A percentile compares a stretch with the other conserved stretches of the same genome.
Conservation (phyloP, 2,888 invertebrate genomes). For the Monoplex corrugatus region DNA sequence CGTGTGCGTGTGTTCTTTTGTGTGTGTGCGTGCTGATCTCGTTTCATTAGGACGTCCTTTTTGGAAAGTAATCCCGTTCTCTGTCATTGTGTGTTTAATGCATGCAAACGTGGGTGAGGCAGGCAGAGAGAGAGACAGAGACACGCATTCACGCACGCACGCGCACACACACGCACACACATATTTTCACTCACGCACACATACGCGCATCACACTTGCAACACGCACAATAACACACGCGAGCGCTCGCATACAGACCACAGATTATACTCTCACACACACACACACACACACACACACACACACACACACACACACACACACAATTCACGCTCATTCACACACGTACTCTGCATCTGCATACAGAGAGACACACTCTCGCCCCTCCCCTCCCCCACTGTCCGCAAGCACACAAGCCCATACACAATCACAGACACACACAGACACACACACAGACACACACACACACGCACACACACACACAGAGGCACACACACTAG, state of each 20-base stretch:
- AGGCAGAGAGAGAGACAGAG: background rate
- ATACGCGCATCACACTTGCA: conserved; percentile 20
- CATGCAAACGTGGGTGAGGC: no score
- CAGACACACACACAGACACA: conserved; percentile 2
- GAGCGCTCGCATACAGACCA: background rate
- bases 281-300: conserved; percentile 25
- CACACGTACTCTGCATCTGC: background rate
- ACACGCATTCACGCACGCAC: conserved; percentile 30
- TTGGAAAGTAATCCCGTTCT: no score
- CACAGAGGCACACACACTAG: conserved; percentile 11
- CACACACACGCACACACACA: background rate
- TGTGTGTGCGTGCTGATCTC: no score
- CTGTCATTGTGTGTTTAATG: no score
- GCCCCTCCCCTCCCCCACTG: no score
- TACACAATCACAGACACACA: background rate
- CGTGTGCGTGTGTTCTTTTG: no score
- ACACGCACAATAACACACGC: background rate
- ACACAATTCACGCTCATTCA: background rate
- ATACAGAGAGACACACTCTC: no score
- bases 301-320: background rate
- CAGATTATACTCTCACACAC: no score
- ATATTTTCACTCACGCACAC: conserved; percentile 33
- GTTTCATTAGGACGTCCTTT: no score
- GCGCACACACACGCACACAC: conserved; percentile 22
- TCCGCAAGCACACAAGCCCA: conserved; percentile 26